phyloP scores from a whole-genome alignment of 2,797 vertebrate species.

The Columba guinea region DNA sequence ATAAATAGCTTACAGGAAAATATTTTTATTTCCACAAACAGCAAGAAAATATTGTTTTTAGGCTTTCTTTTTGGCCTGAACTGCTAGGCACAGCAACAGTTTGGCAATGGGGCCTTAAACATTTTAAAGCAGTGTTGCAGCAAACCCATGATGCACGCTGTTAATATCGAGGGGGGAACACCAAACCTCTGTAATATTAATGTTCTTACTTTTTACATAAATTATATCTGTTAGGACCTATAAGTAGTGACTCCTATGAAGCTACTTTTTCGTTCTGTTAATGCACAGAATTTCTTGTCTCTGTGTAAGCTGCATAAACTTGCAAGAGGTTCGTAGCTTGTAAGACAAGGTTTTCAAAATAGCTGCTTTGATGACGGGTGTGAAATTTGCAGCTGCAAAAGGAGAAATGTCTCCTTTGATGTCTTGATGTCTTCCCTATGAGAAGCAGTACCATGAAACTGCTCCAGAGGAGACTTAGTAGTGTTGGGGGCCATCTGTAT shows the following conservation, averaged over 20 bases:
- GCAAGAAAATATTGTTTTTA: neutral
- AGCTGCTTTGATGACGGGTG: neutral
- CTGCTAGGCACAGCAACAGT: neutral
- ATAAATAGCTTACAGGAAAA: neutral
- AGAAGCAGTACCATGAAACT: neutral
- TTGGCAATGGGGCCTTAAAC: neutral
- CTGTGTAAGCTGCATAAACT: neutral
- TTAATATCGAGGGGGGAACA: neutral
- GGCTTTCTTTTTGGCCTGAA: neutral
- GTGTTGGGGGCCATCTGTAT: neutral
- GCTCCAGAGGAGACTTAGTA: neutral
- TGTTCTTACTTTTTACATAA: neutral
- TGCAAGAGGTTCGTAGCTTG: neutral
- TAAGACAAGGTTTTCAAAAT: neutral
- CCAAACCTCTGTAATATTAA: neutral
- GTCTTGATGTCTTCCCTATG: neutral
- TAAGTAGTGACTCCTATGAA: neutral
- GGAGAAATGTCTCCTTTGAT: neutral
- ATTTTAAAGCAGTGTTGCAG: neutral
- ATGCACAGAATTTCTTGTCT: neutral
- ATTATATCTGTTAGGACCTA: neutral
- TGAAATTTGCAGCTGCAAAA: neutral
- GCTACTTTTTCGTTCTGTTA: neutral
- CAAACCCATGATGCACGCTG: neutral
- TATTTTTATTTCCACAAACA: neutral